Base-by-base conservation (phyloP, 1,140 invertebrate species). In the Drosophila rhopaloa region DNA sequence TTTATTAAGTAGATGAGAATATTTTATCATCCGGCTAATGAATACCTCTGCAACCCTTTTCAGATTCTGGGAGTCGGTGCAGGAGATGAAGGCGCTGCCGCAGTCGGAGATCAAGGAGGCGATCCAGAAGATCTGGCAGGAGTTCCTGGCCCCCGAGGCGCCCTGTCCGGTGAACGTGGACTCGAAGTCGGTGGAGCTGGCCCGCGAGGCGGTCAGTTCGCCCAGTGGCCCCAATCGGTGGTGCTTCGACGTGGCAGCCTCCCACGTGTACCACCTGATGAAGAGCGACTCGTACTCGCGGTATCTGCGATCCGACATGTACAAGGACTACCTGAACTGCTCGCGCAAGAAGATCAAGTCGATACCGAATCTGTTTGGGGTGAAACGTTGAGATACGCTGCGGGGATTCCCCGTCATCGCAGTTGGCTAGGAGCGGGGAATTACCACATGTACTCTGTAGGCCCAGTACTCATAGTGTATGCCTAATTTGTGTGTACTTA, bases 241-340 rank as follows among this genome's bases (percentile, higher is more conserved):
- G 96, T 98, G 96, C 76, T 99, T 99, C 93, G 98, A 99, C 92
- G 96, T 98, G 91, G 99, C 99, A 50, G 92, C 92, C 97, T 97
- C 98, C 8, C 99, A 99, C 93, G 98, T 99, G 32, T 99, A 99
- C 93, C 98, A 99, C 92, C 94, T 99, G 63, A 99, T 99, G 99
- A 99, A 99, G 92, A 98, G 97, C 83, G 99, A 99, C 93, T 98
- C 97, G 83, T 99, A 99, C 92, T 98, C 98, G 43, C 95, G 99
- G 73, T 99, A 99, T 93, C 94, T 99, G 58, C 95, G 99, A 53
- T 99, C 99, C 2, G 99, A 99, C 88, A 98, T 99, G 97, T 99
- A 99, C 93, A 99, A 99, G 95, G 98, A 99, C 81, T 98, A 97
- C 93, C 94, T 99, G 53, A 98, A 97, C 93, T 97, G 97, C 77